phyloP scores from a whole-genome alignment of 2,797 vertebrate species.

The Ataeniobius toweri region DNA sequence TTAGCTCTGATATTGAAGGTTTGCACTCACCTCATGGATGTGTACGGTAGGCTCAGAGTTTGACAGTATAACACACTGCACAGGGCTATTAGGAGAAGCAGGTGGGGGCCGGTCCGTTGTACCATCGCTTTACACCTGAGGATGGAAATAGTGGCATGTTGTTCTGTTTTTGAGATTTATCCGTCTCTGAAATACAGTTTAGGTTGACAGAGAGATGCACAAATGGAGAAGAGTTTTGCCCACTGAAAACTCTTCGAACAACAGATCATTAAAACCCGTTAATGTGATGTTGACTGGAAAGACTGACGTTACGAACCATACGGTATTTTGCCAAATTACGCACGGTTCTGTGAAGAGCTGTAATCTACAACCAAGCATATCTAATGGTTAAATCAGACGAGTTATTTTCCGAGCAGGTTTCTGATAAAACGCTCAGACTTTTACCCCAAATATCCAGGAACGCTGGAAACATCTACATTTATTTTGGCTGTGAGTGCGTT shows the following conservation, averaged over 20 bases:
- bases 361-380: neutral
- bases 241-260: neutral
- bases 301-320: neutral
- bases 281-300: neutral
- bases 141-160: constrained; percentile 13
- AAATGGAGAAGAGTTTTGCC: neutral
- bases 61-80: constrained; percentile 85
- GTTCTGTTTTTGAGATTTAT: neutral
- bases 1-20: neutral
- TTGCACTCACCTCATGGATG: constrained; percentile 82
- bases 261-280: neutral
- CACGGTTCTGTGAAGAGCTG: neutral
- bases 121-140: constrained; percentile 86
- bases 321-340: neutral
- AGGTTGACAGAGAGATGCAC: neutral
- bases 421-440: neutral
- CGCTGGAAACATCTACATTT: neutral
- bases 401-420: neutral
- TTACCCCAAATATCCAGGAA: neutral
- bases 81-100: constrained; percentile 85
- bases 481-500: neutral
- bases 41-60: constrained; percentile 85
- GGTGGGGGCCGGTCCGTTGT: constrained; percentile 84
- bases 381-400: neutral
- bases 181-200: neutral